phyloP scores from a whole-genome alignment of 2,113 vertebrate species.

The human (Homo sapiens) region GRCh38 chr2:52904501-52905000 shows the following conservation, averaged over 20 bases:
- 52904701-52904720: background rate
- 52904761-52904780: fast-evolving
- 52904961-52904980: background rate
- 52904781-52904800: background rate
- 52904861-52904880: background rate
- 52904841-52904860: background rate
- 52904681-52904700: background rate
- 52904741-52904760: background rate
- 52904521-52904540: background rate
- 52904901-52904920: background rate
- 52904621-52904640: background rate
- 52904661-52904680: background rate
- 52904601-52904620: background rate
- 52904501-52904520: background rate
- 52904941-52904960: background rate
- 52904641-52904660: background rate
- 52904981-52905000: background rate
- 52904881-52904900: background rate
- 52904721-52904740: background rate
- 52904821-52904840: background rate
- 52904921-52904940: background rate
- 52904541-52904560: background rate
- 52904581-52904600: background rate
- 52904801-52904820: background rate
- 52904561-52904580: background rate